Base-by-base conservation (phyloP, 2,113 vertebrate genomes). In the Numida meleagris region DNA sequence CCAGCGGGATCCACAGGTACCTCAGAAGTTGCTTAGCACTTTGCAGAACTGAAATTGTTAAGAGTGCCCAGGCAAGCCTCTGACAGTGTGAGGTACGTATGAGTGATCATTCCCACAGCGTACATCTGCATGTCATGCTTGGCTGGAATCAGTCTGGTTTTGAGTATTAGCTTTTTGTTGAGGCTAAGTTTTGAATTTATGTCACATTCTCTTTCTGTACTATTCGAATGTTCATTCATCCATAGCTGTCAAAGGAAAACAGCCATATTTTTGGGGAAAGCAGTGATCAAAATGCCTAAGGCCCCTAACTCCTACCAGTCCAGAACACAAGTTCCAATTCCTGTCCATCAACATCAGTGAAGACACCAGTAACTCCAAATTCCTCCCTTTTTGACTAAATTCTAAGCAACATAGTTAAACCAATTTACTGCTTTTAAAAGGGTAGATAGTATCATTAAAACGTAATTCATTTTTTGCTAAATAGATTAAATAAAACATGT, bases 361-460 rank as follows among this genome's bases (percentile, higher is more conserved):
- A 66, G 21, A 79, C 67, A 20, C 4, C 20, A 75, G 33, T 45
- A 58, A 72, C 21, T 20, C 36, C 55, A 18, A 81, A 85, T 75
- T 68, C 13, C 53, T 74, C 29, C 16, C 29, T 82, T 93, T 94
- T 82, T 66, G 31, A 65, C 43, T 33, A 51, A 71, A 68, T 76
- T 92, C 25, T 66, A 55, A 20, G 50, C 36, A 74, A 10, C 8
- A 79, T 59, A 50, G 38, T 90, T 86, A 76, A 79, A 75, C 36
- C 1, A 24, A 74, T 89, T 81, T 68, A 38, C 65, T 93, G 78
- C 16, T 80, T 76, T 85, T 86, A 58, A 58, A 88, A 94, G 38
- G 23, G 75, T 73, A 40, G 27, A 16, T 42, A 92, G 25, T n/a
- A n/a, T 57, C 53, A 57, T n/a, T 58, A 58, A 58, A 33, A 58